Conservation (phyloP, 2,888 invertebrate species). For the Willowsia nigromaculata region DNA sequence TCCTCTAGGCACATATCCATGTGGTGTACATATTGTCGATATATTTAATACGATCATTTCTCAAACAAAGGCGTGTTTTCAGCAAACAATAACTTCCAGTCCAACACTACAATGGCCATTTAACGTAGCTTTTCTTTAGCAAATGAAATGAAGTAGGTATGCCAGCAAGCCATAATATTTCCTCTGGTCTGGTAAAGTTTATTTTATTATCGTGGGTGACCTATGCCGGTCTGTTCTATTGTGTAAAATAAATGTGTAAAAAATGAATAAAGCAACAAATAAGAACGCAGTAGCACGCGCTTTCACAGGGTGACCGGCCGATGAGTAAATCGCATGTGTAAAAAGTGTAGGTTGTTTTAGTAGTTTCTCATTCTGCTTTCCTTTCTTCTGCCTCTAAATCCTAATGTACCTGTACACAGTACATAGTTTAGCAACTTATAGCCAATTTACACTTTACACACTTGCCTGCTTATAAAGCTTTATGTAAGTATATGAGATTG, state of each 20-base stretch:
- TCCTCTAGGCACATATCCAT: no score
- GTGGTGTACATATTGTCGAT: neutral
- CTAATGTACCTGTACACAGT: neutral
- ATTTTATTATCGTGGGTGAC: neutral
- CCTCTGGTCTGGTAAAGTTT: neutral
- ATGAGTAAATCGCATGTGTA: slow-evolving; percentile 62
- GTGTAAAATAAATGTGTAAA: neutral
- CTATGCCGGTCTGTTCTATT: neutral
- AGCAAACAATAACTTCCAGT: slow-evolving; percentile 53
- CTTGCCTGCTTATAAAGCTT: no score
- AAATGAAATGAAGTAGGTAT: neutral
- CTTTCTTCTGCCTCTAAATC: neutral
- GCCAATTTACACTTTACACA: no score
- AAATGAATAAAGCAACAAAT: slow-evolving; percentile 47
- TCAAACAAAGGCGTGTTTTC: slow-evolving; percentile 43
- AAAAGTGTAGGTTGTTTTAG: slow-evolving; percentile 33
- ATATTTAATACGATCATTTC: neutral
- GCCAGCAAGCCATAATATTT: neutral
- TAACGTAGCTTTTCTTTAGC: neutral
- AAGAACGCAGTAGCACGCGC: neutral
- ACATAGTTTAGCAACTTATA: no score
- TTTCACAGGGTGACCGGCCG: neutral
- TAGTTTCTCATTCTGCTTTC: neutral
- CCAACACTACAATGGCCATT: slow-evolving; percentile 3
- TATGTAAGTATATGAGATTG: no score